Evolutionary conservation across 2,888 invertebrate species (phyloP), one percentile per base, ranked within the genome.

Genomic region (Rotaria magnacalcarata): DNA sequence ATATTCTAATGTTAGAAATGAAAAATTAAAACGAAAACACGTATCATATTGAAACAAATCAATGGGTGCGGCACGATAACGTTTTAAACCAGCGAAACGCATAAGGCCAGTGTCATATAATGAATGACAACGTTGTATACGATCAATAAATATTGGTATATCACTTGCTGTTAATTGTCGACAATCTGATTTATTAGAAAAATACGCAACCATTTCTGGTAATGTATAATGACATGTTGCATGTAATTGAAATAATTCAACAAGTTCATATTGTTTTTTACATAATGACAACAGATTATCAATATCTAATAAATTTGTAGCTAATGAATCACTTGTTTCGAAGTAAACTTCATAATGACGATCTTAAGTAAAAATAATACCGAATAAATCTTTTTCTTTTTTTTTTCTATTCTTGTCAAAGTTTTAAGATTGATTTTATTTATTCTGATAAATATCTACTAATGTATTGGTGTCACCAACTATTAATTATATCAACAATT

Each of bases 291-390:
- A 67, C 19, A 86, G 14, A 74, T 84, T 86, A 21, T 58, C 47
- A n/a, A 86, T 43, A 41, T 0, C 85, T 34, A 86, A 47, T 41
- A 86, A 34, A 86, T 85, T 52, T 27, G 43, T 16, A 41, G 47
- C 34, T 27, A 47, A 84, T 27, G 19, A 0, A 19, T 27, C 52
- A 50, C 52, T 52, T 27, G 84, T 1, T 54, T 84, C 27, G 50
- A 86, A 86, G 47, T 86, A 86, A 56, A 84, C 84, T 54, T 86
- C 86, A 11, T 84, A 75, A 58, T 86, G 84, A 41, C 54, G 54
- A 34, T 86, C 86, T 67, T 34, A 67, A 67, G 7, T 34, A 34
- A 67, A 67, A 5, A 67, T 34, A 34, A 34, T 34, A 34, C 34
- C 34, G 34, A 34, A 34, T 34, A 34, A 34, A 34, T 34, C 34